Evolutionary conservation across 2,797 vertebrate species (phyloP), one percentile per base, ranked within the genome.

Genomic region (Champsocephalus esox): DNA sequence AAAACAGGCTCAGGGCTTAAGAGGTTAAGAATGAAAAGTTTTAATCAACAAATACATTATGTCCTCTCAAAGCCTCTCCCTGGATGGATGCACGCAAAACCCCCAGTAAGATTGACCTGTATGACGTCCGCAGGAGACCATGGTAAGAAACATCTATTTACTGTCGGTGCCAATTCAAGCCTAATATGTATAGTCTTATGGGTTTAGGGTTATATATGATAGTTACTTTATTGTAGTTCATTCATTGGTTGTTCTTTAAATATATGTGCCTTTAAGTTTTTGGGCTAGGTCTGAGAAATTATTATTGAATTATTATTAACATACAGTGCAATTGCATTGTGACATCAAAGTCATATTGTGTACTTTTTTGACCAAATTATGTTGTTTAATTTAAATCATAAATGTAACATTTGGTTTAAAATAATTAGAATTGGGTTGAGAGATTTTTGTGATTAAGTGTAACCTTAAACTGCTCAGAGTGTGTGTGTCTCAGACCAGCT

Each of bases 71-170:
- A 99, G 98, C 98, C 58, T 98, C 98, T 61, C 97, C 98, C 0
- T 99, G 98, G 98, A 97, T 98, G 89, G 97, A 98, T 89, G 96
- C 97, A 66, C 97, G 96, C 50, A 96, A 96, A 87, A 97, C 96
- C 8, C 96, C 96, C 65, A 98, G 96, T 88, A 99, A 98, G 92
- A 98, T 99, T 45, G 98, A 99, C 79, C 94, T 99, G 19, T 99
- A 99, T 24, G 98, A 99, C 58, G 98, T 99, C 56, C 96, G 98
- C 43, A 96, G 98, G 91, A 95, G 98, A 89, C 98, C 98, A 45
- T 99, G 98, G 98, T 99, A 92, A 95, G 95, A 28, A 52, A 50
- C 34, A 51, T 62, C 4, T 17, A 44, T 16, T 63, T 5, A 50
- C 1, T 54, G 19, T 32, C 21, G 6, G 17, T 24, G 24, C n/a